Conservation (phyloP, 2,888 invertebrate species). For the Rhopalosiphum nymphaeae region DNA sequence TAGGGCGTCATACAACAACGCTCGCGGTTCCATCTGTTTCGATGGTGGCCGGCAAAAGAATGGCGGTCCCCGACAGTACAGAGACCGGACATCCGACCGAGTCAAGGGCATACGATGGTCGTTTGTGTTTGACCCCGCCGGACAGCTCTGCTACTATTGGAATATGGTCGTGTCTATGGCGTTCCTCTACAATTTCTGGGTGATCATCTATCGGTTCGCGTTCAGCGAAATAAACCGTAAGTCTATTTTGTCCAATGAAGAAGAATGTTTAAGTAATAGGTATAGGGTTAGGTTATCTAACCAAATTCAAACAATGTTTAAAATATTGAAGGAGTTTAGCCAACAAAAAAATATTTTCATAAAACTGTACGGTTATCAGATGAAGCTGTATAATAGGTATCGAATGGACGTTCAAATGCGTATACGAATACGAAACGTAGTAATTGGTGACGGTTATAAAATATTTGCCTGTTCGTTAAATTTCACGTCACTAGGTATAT, state of each 20-base stretch:
- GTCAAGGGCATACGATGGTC: conserved; percentile 81
- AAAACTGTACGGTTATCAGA: not conserved
- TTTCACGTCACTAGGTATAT: not conserved
- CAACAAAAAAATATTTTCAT: not conserved
- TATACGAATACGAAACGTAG: not conserved
- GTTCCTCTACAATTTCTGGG: conserved; percentile 97
- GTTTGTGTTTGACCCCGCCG: conserved; percentile 98
- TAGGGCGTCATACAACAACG: conserved; percentile 70
- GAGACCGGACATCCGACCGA: conserved; percentile 61
- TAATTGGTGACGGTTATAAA: not conserved
- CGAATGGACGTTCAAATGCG: not conserved
- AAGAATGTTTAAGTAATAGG: not conserved
- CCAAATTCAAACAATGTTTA: not conserved
- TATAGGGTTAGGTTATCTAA: not conserved
- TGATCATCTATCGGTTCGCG: conserved; percentile 98
- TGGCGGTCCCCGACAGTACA: conserved; percentile 63
- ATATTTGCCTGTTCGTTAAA: not conserved
- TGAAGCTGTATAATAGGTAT: not conserved
- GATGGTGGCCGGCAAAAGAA: conserved; percentile 60
- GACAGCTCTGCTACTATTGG: conserved; percentile 96
- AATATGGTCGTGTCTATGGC: conserved; percentile 96
- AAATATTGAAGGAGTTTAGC: not conserved
- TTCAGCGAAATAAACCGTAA: conserved; percentile 95
- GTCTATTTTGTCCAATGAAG: conserved; percentile 69
- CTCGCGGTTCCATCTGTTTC: conserved; percentile 73